phyloP scores from a whole-genome alignment of 2,113 vertebrate genomes.

The Kryptolebias marmoratus region DNA sequence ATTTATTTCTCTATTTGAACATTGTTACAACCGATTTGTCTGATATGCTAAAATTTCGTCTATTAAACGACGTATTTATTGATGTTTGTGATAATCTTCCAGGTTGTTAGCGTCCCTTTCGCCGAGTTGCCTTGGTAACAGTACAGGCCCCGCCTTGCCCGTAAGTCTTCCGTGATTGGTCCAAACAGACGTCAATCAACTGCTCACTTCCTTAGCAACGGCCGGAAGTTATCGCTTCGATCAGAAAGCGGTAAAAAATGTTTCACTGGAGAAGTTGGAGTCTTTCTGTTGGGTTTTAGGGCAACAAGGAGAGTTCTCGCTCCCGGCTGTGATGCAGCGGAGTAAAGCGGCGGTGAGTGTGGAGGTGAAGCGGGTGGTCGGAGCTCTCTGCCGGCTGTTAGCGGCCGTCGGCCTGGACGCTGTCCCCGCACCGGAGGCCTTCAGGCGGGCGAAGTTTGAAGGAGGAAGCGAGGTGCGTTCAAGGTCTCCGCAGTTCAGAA shows the following conservation, averaged over 20 bases:
- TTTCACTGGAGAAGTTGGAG: not conserved
- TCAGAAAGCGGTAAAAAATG: too few relatives aligned
- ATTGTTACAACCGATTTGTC: too few relatives aligned
- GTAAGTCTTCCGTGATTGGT: conserved; percentile 24
- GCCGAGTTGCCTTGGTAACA: too few relatives aligned
- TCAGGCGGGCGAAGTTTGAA: conserved; percentile 80
- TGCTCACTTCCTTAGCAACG: conserved; percentile 38
- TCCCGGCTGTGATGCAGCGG: conserved; percentile 55
- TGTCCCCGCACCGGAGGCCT: conserved; percentile 74
- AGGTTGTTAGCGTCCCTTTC: too few relatives aligned
- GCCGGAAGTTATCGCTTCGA: conserved; percentile 21
- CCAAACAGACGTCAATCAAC: not conserved
- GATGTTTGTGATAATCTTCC: too few relatives aligned
- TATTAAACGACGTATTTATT: too few relatives aligned
- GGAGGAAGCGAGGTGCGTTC: conserved; percentile 61
- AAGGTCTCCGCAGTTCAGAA: too few relatives aligned
- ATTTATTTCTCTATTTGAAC: too few relatives aligned
- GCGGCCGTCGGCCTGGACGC: conserved; percentile 52
- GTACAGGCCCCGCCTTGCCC: not conserved
- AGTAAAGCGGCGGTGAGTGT: conserved; percentile 61
- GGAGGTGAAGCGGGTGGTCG: conserved; percentile 75
- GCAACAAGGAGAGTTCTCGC: not conserved
- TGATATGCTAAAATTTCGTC: too few relatives aligned
- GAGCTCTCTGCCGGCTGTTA: conserved; percentile 67
- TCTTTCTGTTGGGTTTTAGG: too few relatives aligned